Percentiles rank a stretch among this genome's conserved stretches.
Conservation (phyloP, 2,888 invertebrate genomes). For the Diploptera punctata region DNA sequence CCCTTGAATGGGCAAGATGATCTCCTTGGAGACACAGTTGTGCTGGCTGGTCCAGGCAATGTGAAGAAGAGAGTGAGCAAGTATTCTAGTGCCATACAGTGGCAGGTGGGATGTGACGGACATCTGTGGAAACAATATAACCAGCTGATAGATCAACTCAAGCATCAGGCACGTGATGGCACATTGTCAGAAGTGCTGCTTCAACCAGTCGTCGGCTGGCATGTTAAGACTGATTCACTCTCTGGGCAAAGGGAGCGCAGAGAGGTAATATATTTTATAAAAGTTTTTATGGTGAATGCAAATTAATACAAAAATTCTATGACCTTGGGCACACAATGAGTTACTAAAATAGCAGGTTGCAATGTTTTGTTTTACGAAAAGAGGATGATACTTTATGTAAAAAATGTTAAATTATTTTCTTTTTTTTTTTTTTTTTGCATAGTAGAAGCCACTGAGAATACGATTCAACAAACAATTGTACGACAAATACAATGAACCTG, state of each 20-base stretch:
- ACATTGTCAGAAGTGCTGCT: constrained; percentile 71
- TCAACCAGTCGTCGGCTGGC: constrained; percentile 75
- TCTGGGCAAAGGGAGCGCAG: constrained; percentile 51
- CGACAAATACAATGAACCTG: no score
- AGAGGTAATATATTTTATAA: no score
- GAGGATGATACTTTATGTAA: no score
- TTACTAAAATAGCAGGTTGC: no score
- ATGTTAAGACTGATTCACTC: constrained; percentile 61
- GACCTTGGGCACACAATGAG: no score
- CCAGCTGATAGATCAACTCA: constrained; percentile 69
- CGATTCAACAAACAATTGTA: no score
- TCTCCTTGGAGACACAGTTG: constrained; percentile 53
- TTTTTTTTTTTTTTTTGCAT: no score
- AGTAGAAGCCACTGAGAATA: no score
- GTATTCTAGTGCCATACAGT: constrained; percentile 57
- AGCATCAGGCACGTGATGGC: constrained; percentile 74
- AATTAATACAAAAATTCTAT: no score
- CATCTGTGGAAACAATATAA: constrained; percentile 71
- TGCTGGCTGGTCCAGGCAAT: constrained; percentile 62
- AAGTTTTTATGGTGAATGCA: no score
- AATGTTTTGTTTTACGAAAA: no score
- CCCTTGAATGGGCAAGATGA: constrained; percentile 55
- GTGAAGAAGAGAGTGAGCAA: constrained; percentile 56
- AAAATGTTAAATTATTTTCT: no score
- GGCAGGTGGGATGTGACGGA: constrained; percentile 76